Conservation (phyloP, 2,797 vertebrate genomes). For the Poecilia wingei region DNA sequence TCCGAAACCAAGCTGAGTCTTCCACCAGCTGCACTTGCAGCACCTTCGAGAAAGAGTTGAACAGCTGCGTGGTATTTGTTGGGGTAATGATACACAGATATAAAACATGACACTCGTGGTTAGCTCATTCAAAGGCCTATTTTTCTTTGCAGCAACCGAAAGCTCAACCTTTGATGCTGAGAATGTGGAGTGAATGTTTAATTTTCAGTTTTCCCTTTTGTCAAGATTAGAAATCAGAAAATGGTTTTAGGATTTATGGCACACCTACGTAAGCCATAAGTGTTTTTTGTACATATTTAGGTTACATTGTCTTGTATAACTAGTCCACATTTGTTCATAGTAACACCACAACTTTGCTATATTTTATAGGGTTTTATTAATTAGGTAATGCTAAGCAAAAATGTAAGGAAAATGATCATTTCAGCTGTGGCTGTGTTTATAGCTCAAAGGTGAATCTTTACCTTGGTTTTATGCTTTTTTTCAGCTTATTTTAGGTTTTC, state of each 20-base stretch:
- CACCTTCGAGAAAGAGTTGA: slow-evolving; percentile 58
- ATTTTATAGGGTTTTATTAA: neutral
- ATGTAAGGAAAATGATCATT: neutral
- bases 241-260: slow-evolving; percentile 15
- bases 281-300: neutral
- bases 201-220: neutral
- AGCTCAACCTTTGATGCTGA: slow-evolving; percentile 23
- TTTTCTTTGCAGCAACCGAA: slow-evolving; percentile 10
- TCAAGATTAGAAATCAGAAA: neutral
- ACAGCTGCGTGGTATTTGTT: slow-evolving; percentile 74
- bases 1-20: slow-evolving; percentile 70
- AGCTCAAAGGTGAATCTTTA: neutral
- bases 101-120: slow-evolving; percentile 61
- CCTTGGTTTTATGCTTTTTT: neutral
- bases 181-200: slow-evolving; percentile 9
- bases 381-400: neutral
- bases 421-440: neutral
- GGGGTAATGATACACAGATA: slow-evolving; percentile 69
- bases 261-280: neutral
- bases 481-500: neutral
- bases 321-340: neutral
- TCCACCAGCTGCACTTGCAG: slow-evolving; percentile 74
- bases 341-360: neutral
- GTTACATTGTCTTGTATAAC: neutral
- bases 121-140: slow-evolving; percentile 26